Evolutionary conservation across 2,797 vertebrate genomes (phyloP).

Genomic region (Alexandromys oeconomus): DNA sequence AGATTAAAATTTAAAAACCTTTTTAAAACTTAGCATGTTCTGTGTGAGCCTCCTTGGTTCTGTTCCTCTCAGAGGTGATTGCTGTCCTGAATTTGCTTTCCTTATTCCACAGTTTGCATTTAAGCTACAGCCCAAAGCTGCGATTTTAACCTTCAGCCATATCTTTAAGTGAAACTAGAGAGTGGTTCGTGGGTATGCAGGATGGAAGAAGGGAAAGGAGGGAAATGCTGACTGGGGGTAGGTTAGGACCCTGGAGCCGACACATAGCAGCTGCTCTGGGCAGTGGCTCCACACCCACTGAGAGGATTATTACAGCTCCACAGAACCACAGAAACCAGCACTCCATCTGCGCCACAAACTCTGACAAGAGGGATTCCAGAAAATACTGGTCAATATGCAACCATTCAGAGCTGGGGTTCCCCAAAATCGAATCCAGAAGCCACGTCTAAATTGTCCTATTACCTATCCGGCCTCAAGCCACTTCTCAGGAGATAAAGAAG

Average conservation of each 20-base stretch:
- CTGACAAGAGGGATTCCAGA: not conserved
- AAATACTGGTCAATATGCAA: not conserved
- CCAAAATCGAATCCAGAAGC: not conserved
- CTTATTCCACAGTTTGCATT: not conserved
- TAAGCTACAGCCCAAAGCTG: conserved; percentile 24
- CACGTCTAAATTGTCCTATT: not conserved
- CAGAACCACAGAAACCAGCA: not conserved
- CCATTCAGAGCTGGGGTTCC: not conserved
- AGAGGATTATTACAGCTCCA: not conserved
- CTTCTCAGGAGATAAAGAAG: not conserved
- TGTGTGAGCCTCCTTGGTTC: not conserved
- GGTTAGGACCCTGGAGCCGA: not conserved
- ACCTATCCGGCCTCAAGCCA: not conserved
- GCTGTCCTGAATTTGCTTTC: conserved; percentile 4
- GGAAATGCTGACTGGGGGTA: not conserved
- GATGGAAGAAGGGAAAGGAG: not conserved
- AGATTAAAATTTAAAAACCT: conserved; percentile 51
- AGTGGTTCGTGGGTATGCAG: not conserved
- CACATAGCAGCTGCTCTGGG: not conserved
- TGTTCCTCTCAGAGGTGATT: not conserved
- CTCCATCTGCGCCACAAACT: not conserved
- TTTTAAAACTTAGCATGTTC: not conserved
- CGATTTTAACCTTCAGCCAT: conserved; percentile 9
- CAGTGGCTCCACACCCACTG: not conserved
- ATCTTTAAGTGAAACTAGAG: conserved; percentile 11